A percentile compares a stretch with the other conserved stretches of the same genome.
Conservation (phyloP, 2,888 invertebrate genomes). For the Troglohyphantes excavatus region DNA sequence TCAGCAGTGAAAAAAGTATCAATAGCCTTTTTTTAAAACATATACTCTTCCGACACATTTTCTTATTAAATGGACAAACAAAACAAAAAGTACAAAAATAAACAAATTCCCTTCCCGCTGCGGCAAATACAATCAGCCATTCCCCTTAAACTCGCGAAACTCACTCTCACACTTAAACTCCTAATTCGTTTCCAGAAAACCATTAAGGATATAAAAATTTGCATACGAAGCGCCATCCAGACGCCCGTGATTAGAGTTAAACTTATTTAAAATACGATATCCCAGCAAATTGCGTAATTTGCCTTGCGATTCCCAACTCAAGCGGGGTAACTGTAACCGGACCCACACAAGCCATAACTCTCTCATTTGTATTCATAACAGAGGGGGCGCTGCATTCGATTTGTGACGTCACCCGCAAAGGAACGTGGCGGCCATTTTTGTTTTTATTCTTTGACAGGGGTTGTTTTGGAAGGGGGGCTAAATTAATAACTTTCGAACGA, state of each 20-base stretch:
- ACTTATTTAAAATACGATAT: conserved; percentile 73
- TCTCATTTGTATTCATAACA: conserved; percentile 72
- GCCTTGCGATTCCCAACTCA: conserved; percentile 7
- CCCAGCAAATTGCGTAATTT: conserved; percentile 69
- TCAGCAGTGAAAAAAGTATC: background rate
- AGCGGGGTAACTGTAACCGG: conserved; percentile 17
- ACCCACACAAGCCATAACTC: conserved; percentile 14
- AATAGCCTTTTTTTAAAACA: background rate
- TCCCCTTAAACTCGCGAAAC: conserved; percentile 16
- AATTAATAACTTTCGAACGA: conserved; percentile 68
- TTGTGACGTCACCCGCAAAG: conserved; percentile 52
- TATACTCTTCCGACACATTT: background rate
- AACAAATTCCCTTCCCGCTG: background rate
- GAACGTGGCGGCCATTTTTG: conserved; percentile 2
- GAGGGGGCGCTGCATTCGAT: conserved; percentile 25
- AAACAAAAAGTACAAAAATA: background rate
- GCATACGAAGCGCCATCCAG: conserved; percentile 49
- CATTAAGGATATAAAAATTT: conserved; percentile 76
- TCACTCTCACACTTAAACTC: conserved; percentile 55
- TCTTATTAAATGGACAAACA: background rate
- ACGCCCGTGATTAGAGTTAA: conserved; percentile 64
- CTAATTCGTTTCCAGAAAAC: conserved; percentile 60
- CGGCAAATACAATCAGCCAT: background rate
- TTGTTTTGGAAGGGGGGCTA: conserved; percentile 51
- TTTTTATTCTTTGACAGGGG: conserved; percentile 32